Evolutionary conservation across 2,113 vertebrate genomes (phyloP), one percentile per base, ranked within the genome.

Genomic region (Lucifuga dentata): DNA sequence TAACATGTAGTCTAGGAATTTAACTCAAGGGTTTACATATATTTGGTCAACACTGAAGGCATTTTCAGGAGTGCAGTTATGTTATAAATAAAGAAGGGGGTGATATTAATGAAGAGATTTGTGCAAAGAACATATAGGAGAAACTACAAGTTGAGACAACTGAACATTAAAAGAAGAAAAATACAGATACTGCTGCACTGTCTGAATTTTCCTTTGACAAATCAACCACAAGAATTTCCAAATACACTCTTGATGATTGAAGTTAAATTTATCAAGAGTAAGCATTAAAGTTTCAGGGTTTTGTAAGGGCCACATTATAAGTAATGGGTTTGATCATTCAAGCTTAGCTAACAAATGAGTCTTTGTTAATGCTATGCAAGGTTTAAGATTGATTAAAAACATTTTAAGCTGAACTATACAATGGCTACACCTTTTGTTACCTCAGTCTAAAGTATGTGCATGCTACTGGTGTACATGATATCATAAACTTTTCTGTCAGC

Each of bases 281-380:
- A 6, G 41, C 20, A 68, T 53, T 68, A 44, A 17, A 44, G 26
- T 17, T 48, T 36, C 12, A 12, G 39, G 3, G 26, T 32, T 23
- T 60, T 29, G 63, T 46, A 58, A 11, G 40, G 41, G 49, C 58
- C 59, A 73, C 8, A 13, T 51, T 46, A 44, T 55, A 52, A 49
- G 29, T 20, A 59, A 44, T n/a, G n/a, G 29, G 49, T 48, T 86
- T 75, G 70, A 58, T 76, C 53, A 55, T 12, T 63, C 12, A 19
- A 51, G 73, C 17, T 5, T 41, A 35, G 44, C 43, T 45, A 36
- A 52, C 41, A 62, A 65, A 75, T 68, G 15, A 70, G 49, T 41
- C 17, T 55, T 40, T 23, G 26, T 13, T 43, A 67, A 75, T 24
- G 44, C 35, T 2, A 2, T 3, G 3, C 23, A 36, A 24, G 43